phyloP scores from a whole-genome alignment of 2,113 vertebrate species.

The Mesembrinibis cayennensis region DNA sequence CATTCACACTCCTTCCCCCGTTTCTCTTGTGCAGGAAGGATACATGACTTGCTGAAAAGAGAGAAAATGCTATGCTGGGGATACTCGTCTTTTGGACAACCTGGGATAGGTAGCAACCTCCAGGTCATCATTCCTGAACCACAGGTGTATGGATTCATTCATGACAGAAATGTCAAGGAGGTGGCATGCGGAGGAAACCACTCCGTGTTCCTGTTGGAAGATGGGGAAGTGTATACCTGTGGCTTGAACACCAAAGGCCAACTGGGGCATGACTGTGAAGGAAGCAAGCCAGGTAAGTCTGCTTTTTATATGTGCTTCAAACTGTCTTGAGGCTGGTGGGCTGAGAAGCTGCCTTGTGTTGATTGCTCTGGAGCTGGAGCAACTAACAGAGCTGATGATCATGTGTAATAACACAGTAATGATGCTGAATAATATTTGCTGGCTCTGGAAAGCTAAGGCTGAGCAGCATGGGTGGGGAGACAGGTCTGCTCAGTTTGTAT shows the following conservation, averaged over 20 bases:
- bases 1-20: not conserved
- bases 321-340: not conserved
- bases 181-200: conserved; percentile 89
- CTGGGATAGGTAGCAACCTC: conserved; percentile 80
- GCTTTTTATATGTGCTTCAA: not conserved
- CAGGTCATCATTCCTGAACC: conserved; percentile 83
- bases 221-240: conserved; percentile 92
- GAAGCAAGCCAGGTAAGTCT: conserved; percentile 84
- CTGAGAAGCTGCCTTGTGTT: not conserved
- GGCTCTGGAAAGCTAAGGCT: not conserved
- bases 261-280: conserved; percentile 87
- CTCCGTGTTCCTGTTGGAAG: conserved; percentile 88
- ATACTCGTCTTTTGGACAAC: conserved; percentile 87
- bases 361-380: not conserved
- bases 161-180: conserved; percentile 83
- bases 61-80: conserved; percentile 95
- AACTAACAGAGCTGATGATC: not conserved
- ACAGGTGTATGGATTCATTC: conserved; percentile 79
- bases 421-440: not conserved
- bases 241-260: conserved; percentile 92
- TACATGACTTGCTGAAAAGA: conserved; percentile 75
- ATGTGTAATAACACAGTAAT: not conserved
- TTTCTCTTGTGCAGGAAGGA: conserved; percentile 32
- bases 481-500: not conserved
- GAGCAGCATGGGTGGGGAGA: not conserved